These are phyloP conservation scores for Erannis defoliaria DNA, from an alignment of 2,888 invertebrate genomes.

Conservation along the genomic window DNA sequence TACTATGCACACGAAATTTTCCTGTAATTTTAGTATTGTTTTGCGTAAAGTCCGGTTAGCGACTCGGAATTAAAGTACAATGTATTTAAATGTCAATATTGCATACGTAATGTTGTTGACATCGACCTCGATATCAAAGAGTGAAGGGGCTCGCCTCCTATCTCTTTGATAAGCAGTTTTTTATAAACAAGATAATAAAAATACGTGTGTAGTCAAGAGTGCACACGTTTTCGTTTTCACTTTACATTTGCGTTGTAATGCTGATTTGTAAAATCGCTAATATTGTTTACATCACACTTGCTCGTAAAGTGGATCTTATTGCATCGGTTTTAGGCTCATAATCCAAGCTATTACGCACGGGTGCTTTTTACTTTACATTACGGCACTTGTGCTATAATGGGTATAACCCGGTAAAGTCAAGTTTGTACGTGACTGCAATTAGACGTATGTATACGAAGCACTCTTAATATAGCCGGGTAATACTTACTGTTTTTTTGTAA, in stretches of 20 bases:
- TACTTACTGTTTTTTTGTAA: no score
- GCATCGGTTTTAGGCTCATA: no score
- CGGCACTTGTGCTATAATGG: no score
- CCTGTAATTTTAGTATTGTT: neutral
- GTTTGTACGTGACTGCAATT: no score
- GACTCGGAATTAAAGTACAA: slow-evolving; percentile 3
- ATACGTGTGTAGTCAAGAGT: neutral
- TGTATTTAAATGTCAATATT: slow-evolving; percentile 1
- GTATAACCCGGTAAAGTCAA: no score
- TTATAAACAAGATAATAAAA: slow-evolving; percentile 22
- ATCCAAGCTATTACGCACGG: no score
- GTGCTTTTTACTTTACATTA: no score
- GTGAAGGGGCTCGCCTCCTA: slow-evolving; percentile 32
- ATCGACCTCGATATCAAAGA: slow-evolving; percentile 21
- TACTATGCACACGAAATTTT: neutral
- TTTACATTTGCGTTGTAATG: neutral
- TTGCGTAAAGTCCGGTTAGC: neutral
- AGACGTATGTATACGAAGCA: no score
- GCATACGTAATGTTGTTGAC: slow-evolving; percentile 23
- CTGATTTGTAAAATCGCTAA: neutral
- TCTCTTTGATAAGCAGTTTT: slow-evolving; percentile 24
- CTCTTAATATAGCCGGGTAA: no score
- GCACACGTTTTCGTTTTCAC: neutral
- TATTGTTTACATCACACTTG: no score
- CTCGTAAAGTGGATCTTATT: no score